Evolutionary conservation across 2,888 invertebrate species (phyloP).

Genomic region (Oxyscelio sp.): DNA sequence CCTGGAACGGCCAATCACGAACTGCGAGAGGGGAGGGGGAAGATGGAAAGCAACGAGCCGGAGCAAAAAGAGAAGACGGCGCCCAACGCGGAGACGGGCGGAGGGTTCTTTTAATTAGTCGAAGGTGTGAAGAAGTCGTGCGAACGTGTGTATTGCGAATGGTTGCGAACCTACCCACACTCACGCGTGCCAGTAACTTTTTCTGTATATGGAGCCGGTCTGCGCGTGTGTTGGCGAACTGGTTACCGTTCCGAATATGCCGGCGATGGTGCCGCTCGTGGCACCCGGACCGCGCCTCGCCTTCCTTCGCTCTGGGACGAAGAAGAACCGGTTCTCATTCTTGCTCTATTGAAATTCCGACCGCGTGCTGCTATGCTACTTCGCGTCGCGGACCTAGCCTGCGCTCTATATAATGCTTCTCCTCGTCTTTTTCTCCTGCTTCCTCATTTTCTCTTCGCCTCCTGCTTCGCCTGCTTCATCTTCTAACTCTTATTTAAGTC

Average conservation of each 20-base stretch:
- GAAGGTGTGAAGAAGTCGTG: constrained; percentile 85
- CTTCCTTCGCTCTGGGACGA: constrained; percentile 66
- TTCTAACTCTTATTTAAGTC: constrained; percentile 64
- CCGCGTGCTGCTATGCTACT: constrained; percentile 50
- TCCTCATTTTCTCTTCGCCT: constrained; percentile 15
- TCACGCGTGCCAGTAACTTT: constrained; percentile 46
- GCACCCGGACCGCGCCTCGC: constrained; percentile 65
- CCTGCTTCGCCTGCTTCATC: constrained; percentile 10
- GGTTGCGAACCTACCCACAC: constrained; percentile 43
- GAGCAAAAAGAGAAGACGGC: constrained; percentile 11
- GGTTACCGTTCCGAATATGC: constrained; percentile 60
- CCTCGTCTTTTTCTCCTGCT: constrained; percentile 29
- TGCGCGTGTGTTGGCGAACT: constrained; percentile 67
- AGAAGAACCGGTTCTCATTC: constrained; percentile 82
- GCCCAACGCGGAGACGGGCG: constrained; percentile 38
- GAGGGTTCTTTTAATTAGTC: constrained; percentile 85
- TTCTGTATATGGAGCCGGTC: constrained; percentile 20
- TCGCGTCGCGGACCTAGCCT: constrained; percentile 59
- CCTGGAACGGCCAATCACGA: background rate
- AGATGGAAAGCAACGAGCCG: background rate
- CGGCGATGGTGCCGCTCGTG: constrained; percentile 62
- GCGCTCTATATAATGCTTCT: constrained; percentile 67
- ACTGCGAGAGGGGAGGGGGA: background rate
- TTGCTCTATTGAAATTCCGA: constrained; percentile 84
- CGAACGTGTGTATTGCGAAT: constrained; percentile 77